Evolutionary conservation across 2,113 vertebrate species (phyloP).

Genomic region (Triplophysa siluroides): DNA sequence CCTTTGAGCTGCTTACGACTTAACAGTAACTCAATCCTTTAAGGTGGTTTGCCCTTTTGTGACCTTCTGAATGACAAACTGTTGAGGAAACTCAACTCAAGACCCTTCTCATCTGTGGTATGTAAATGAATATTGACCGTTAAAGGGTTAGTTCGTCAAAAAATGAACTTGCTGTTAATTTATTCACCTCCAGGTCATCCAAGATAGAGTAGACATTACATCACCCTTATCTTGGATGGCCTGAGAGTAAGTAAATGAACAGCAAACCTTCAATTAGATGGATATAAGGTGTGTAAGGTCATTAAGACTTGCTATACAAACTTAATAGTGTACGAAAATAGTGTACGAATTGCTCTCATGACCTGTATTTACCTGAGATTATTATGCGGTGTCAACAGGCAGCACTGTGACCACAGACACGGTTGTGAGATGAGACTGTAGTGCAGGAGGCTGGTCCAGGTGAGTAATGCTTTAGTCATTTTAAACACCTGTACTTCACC

Average conservation of each 20-base stretch:
- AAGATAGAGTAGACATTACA: no score
- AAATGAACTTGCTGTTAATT: no score
- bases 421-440: neutral
- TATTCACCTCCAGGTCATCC: no score
- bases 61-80: neutral
- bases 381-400: neutral
- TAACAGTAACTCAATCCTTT: constrained; percentile 5
- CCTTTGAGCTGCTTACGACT: constrained; percentile 3
- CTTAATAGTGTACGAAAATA: neutral
- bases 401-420: neutral
- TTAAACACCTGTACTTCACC: constrained; percentile 34
- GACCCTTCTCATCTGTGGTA: no score
- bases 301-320: neutral
- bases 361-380: neutral
- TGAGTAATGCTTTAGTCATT: constrained; percentile 29
- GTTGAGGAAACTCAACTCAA: neutral
- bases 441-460: constrained; percentile 20
- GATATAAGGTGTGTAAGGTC: no score
- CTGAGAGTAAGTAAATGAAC: no score
- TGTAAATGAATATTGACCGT: no score
- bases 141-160: no score
- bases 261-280: no score
- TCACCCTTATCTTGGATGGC: no score
- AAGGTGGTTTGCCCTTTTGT: neutral
- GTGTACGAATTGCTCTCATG: no score